Base-by-base conservation (phyloP, 2,888 invertebrate species). In the Ptychoptera albimana region DNA sequence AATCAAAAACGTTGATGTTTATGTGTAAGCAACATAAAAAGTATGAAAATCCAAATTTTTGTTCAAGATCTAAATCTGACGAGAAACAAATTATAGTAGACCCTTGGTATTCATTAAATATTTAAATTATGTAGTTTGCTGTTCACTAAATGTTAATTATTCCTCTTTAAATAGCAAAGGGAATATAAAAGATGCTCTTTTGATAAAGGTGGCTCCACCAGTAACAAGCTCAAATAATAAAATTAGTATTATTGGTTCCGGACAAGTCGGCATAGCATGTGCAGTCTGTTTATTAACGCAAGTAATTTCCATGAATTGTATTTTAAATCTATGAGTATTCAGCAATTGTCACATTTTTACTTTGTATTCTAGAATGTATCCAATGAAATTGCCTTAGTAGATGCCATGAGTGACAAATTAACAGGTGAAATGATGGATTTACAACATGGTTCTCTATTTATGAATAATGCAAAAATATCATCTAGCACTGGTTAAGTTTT, bases 221-320 rank as follows among this genome's bases (percentile, higher is more conserved):
- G 49, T 59, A 10, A 57, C 57, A 8, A 58, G 57, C 10, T 62
- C 73, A 4, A 75, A 73, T 42, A 77, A 75, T 58, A 89, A 87
- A 67, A 74, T 92, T 48, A 83, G 88, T 10, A 74, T 91, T 46
- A 88, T 92, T 15, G 91, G 91, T 14, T 79, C 82, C 11, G 91
- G 92, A 2, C 82, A 82, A 64, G 92, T 92, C 45, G 91, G 91
- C 50, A 91, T 91, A 89, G 89, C 89, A 1, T 82, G 85, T 52
- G 87, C 87, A 34, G 85, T 87, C 69, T 80, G 82, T 50, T 75
- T 91, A 59, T 71, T 91, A 42, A 79, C 86, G n/a, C 84, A 87
- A 72, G 84, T 82, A 66, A 61, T 57, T 47, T 32, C 30, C n/a
- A n/a, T n/a, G n/a, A n/a, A n/a, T n/a, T n/a, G n/a, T n/a, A n/a